These are phyloP conservation scores for Cherax quadricarinatus DNA, from an alignment of 1,140 invertebrate species.

Conservation along the genomic window DNA sequence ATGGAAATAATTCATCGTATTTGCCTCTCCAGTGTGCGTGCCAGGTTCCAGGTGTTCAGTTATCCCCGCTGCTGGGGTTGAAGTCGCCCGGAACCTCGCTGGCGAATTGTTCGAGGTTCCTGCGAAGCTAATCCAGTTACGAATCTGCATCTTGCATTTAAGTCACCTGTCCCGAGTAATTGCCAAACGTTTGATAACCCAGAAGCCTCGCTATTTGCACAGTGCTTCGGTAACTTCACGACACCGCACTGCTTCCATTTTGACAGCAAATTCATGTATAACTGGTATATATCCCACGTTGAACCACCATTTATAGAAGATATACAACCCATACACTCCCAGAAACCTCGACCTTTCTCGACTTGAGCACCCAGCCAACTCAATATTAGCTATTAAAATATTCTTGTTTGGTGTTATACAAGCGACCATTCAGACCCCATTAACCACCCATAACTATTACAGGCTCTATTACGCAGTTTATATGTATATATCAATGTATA, in stretches of 20 bases:
- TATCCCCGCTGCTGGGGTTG: slow-evolving; percentile 20
- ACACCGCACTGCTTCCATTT: slow-evolving; percentile 1
- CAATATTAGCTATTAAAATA: too few relatives aligned
- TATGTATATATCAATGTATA: too few relatives aligned
- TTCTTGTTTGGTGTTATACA: too few relatives aligned
- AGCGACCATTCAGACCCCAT: too few relatives aligned
- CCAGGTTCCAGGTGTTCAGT: neutral
- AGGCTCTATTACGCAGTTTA: too few relatives aligned
- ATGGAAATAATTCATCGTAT: too few relatives aligned
- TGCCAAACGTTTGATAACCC: neutral
- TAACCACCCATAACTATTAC: too few relatives aligned
- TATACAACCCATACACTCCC: neutral
- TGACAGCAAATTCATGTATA: slow-evolving; percentile 21
- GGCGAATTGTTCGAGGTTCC: slow-evolving; percentile 46
- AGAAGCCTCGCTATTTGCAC: neutral
- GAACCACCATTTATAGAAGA: neutral
- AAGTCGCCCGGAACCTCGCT: slow-evolving; percentile 39
- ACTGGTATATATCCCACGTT: neutral
- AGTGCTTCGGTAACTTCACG: neutral
- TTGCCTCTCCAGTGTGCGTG: neutral
- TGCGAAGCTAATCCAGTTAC: slow-evolving; percentile 68
- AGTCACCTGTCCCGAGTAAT: neutral
- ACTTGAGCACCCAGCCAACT: neutral
- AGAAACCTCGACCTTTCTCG: slow-evolving; percentile 21
- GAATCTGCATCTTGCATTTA: slow-evolving; percentile 60